Evolutionary conservation across 2,797 vertebrate species (phyloP), one percentile per base, ranked within the genome.

Genomic region (Podargus strigoides): DNA sequence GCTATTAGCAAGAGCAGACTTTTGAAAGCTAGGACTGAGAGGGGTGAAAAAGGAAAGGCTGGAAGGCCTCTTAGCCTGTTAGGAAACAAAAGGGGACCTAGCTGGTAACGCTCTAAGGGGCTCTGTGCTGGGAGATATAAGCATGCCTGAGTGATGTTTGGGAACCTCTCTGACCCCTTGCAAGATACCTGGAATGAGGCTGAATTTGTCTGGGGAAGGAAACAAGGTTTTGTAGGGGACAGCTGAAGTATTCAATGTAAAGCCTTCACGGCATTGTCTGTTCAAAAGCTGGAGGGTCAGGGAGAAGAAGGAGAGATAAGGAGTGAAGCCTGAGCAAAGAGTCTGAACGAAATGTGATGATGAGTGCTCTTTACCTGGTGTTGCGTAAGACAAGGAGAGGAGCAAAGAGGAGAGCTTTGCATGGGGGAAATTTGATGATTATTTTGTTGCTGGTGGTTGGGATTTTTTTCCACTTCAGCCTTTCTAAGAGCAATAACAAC

Each of bases 21-120:
- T 92, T 94, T 85, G 76, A 81, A 89, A 94, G 79, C 79, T 81
- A 39, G 19, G 50, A 60, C 69, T 79, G 56, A 84, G 76, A 81
- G 8, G 16, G 26, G 22, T 79, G 85, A 94, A 86, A 94, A 93
- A 37, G 37, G 50, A 78, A 82, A 81, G 67, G 10, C 63, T 90
- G 59, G 85, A 78, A 90, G 85, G 36, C 37, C 77, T 75, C 23
- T 44, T 92, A 81, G 58, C 66, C 89, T 81, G 37, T 53, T 87
- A 52, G 70, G 63, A 93, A 63, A 92, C 55, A 70, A 90, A 92
- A 90, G 47, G 41, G 36, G 34, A 93, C 60, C 26, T 36, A 49
- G 59, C 32, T 63, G 83, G 82, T 84, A 41, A 75, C 83, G 26
- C 85, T 87, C 55, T 84, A 91, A 93, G 74, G 49, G 46, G 3